A percentile compares a stretch with the other conserved stretches of the same genome.
Conservation (phyloP, 2,113 vertebrate species). For the Pelobates fuscus region DNA sequence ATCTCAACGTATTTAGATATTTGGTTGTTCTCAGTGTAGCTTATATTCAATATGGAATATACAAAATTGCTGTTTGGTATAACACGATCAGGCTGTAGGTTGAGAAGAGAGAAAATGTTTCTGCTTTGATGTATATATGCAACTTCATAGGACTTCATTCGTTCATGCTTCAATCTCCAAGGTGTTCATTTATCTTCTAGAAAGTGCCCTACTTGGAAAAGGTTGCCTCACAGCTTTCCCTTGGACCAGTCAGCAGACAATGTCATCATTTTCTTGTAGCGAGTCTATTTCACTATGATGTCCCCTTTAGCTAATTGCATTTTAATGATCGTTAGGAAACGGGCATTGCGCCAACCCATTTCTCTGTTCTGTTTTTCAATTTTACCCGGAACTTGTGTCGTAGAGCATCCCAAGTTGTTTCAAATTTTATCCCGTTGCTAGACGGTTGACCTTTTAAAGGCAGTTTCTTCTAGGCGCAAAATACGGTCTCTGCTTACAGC, state of each 20-base stretch:
- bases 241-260: neutral
- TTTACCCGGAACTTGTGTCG: slow-evolving; percentile 4
- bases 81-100: too few relatives aligned
- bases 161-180: too few relatives aligned
- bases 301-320: neutral
- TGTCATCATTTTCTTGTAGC: neutral
- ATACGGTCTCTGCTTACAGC: slow-evolving; percentile 11
- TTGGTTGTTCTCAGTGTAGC: too few relatives aligned
- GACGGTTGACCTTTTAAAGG: slow-evolving; percentile 45
- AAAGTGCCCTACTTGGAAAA: too few relatives aligned
- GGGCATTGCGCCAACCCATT: neutral
- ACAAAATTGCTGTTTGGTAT: too few relatives aligned
- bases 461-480: slow-evolving; percentile 13
- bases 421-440: slow-evolving; percentile 31
- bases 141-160: too few relatives aligned
- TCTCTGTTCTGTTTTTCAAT: slow-evolving; percentile 6
- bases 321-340: neutral
- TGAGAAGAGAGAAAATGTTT: too few relatives aligned
- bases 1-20: too few relatives aligned
- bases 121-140: too few relatives aligned
- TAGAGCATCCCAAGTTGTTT: slow-evolving; percentile 21
- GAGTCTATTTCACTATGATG: neutral
- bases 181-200: too few relatives aligned
- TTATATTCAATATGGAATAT: too few relatives aligned
- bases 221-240: neutral